Evolutionary conservation across 2,797 vertebrate genomes (phyloP), one percentile per base, ranked within the genome.

Genomic region (Oryzias sinensis): DNA sequence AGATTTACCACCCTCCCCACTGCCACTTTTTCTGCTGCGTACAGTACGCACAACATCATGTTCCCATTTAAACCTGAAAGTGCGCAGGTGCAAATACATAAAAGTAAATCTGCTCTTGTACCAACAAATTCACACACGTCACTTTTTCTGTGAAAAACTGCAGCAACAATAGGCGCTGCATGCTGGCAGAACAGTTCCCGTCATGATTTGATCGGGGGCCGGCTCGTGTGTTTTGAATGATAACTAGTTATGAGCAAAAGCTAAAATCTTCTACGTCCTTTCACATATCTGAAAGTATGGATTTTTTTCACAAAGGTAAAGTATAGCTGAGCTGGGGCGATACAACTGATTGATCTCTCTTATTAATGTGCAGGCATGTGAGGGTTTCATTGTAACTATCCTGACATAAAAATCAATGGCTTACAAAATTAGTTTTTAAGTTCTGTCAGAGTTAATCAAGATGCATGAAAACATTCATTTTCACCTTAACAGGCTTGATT

Each of bases 1-100:
- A 89, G 77, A 89, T 84, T 81, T 81, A 68, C 75, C 73, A 66
- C 58, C 65, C 70, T 80, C 75, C 79, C 68, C 68, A 72, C 82
- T 84, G 80, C 84, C 86, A 76, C 76, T 65, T 60, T 76, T 76
- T 80, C 57, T 68, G 68, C 74, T 27, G 62, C 61, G 33, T 42
- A 68, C 48, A 47, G 47, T 63, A 52, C 60, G 79, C 65, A 60
- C 56, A 68, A 53, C 50, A 37, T 0, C 9, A 14, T 45, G 47
- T 45, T 57, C 42, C 52, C 72, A 50, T 54, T 40, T 16, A 67
- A 60, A 72, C 62, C 59, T 64, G 33, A 75, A 62, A 74, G 27
- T 43, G 22, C 49, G 55, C n/a, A 24, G 57, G 17, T 24, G 49
- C 54, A 73, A 55, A 66, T 54, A 58, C 52, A 50, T 15, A 56